Evolutionary conservation across 2,113 vertebrate species (phyloP), one percentile per base, ranked within the genome.

Genomic region (Diphyllodes magnificus): DNA sequence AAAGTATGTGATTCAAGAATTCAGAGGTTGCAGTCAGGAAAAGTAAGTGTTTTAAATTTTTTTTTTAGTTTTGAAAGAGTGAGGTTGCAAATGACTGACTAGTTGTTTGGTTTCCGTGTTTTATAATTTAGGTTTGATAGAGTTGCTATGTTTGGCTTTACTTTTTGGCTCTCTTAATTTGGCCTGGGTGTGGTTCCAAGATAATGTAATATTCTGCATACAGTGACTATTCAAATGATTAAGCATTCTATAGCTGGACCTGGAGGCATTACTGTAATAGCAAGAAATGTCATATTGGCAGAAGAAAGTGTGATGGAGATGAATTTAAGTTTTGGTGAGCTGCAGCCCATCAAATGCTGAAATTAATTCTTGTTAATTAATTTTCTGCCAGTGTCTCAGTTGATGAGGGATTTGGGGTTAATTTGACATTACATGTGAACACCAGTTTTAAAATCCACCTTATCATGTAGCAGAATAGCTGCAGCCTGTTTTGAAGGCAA

Each of bases 1-100:
- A 99, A 99, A 98, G 98, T 99, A 97, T 99, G 99, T 98, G 99
- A 99, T 97, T 99, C 99, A 96, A 98, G 99, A 98, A 99, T 99
- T 98, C 99, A 99, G 96, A 98, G 99, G 69, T 98, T 99, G 71
- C 98, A 99, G 94, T 99, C 99, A 88, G 99, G 99, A 97, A 99
- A 99, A 99, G 99, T 99, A 98, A 98, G 98, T 98, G 15, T 21
- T 83, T 24, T 61, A 19, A 19, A 6, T 1, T 44, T 39, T 31
- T 44, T 44, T 59, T 61, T 49, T 33, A 6, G 10, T 75, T 88
- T 35, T 0, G 1, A 49, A 86, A 66, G 35, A 44, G 5, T 57
- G 13, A 77, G 19, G 6, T 28, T 94, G 37, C 19, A 33, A 45
- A 37, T 65, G 11, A 57, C 20, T 75, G 35, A 16, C 1, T 42